Conservation (phyloP, 64 coral and sea anemone genomes). For the Hydrozoanthus tunicans region DNA sequence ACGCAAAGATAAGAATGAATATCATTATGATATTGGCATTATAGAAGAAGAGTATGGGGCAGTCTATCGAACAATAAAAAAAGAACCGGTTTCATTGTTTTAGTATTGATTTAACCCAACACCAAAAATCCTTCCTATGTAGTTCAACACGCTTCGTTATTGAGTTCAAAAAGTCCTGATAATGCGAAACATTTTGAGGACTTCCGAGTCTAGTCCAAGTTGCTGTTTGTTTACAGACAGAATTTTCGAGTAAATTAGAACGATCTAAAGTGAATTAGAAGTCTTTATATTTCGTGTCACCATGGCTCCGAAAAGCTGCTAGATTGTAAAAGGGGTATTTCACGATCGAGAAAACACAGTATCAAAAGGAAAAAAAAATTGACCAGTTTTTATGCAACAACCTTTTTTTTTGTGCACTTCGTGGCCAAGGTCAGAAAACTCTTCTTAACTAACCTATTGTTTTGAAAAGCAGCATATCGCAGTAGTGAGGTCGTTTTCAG, state of each 20-base stretch:
- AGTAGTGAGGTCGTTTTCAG: slow-evolving; percentile 15
- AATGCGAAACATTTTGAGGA: not conserved
- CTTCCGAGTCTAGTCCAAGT: not conserved
- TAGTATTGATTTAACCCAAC: not conserved
- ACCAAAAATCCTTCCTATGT: not conserved
- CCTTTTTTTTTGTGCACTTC: not conserved
- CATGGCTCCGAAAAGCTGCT: not conserved
- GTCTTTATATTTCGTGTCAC: not conserved
- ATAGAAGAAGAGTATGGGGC: not conserved
- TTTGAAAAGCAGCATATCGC: slow-evolving; percentile 35
- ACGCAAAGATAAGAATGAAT: slow-evolving; percentile 51
- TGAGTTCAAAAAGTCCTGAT: not conserved
- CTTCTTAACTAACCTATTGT: slow-evolving; percentile 51
- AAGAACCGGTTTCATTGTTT: not conserved
- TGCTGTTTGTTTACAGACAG: not conserved
- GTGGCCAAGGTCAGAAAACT: not conserved
- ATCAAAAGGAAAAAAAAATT: not conserved
- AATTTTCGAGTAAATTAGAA: not conserved
- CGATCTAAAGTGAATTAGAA: not conserved
- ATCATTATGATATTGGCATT: not conserved
- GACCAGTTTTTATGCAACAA: not conserved
- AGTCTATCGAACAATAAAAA: not conserved
- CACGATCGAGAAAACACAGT: not conserved
- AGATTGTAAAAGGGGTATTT: not conserved
- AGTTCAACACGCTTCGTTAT: not conserved